Conservation (phyloP, 2,888 invertebrate species). For the Sinotaia quadrata region DNA sequence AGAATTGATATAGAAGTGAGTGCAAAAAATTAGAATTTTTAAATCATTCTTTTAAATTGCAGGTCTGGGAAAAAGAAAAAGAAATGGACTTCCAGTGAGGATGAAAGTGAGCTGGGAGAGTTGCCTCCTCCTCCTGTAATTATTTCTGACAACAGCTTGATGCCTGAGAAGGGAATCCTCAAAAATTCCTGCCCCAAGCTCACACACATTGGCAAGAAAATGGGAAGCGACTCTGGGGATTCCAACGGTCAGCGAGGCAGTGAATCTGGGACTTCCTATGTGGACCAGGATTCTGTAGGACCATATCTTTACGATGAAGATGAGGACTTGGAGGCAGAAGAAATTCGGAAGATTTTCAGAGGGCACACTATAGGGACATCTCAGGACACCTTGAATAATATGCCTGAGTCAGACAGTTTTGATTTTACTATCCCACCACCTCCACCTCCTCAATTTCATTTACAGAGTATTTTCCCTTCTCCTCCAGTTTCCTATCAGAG, state of each 20-base stretch:
- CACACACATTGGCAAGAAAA: constrained; percentile 39
- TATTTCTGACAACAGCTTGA: constrained; percentile 60
- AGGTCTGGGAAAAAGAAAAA: constrained; percentile 49
- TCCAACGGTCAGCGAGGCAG: constrained; percentile 47
- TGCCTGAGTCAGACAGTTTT: constrained; percentile 61
- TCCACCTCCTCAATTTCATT: constrained; percentile 58
- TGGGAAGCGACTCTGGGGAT: constrained; percentile 54
- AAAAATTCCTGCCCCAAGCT: constrained; percentile 55
- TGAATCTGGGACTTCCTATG: constrained; percentile 35
- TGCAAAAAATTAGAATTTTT: neutral
- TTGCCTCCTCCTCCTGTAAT: constrained; percentile 64
- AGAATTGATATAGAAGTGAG: too few species aligned
- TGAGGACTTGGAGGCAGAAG: constrained; percentile 60
- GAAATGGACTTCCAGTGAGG: constrained; percentile 54
- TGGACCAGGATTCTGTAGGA: constrained; percentile 55
- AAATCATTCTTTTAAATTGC: constrained; percentile 1
- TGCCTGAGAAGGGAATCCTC: constrained; percentile 67
- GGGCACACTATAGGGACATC: constrained; percentile 50
- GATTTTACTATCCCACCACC: constrained; percentile 61
- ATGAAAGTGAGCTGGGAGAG: constrained; percentile 62
- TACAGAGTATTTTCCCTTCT: constrained; percentile 48
- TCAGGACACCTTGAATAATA: constrained; percentile 54
- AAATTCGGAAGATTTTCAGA: constrained; percentile 62
- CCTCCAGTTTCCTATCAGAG: constrained; percentile 48
- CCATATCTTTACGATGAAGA: constrained; percentile 57